Percentiles rank a stretch among this genome's conserved stretches.
phyloP scores from a whole-genome alignment of 2,888 invertebrate species.

The Automeris io region DNA sequence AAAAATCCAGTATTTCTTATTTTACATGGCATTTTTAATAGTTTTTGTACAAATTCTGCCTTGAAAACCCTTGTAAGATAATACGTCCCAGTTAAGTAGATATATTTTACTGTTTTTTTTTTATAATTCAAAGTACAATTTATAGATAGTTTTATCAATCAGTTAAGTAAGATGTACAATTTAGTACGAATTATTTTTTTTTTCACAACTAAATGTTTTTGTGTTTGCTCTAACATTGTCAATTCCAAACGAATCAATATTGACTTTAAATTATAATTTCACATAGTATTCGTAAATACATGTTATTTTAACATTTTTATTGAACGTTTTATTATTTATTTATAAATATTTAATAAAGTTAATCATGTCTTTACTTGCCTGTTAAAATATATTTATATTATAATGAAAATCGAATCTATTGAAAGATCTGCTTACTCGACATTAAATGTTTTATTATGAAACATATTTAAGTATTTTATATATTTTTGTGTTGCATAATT shows the following conservation, averaged over 20 bases:
- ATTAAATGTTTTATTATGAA: conserved; percentile 10
- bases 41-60: no score
- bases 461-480: conserved; percentile 10
- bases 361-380: conserved; percentile 62
- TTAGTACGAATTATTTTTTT: no score
- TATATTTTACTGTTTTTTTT: no score
- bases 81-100: no score
- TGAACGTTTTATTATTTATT: conserved; percentile 36
- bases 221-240: no score
- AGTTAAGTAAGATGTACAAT: no score
- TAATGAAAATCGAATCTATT: conserved; percentile 20
- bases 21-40: no score
- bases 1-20: no score
- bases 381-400: conserved; percentile 31
- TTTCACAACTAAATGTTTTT: conserved; percentile 35
- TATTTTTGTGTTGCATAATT: conserved; percentile 65
- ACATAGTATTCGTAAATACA: neutral
- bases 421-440: conserved; percentile 20
- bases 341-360: conserved; percentile 28
- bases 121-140: no score
- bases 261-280: conserved; percentile 26
- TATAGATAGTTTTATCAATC: no score
- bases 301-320: conserved; percentile 24
- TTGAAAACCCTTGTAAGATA: no score
- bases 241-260: conserved; percentile 59